Evolutionary conservation across 2,888 invertebrate species (phyloP).

Genomic region (Ectobius pallidus): DNA sequence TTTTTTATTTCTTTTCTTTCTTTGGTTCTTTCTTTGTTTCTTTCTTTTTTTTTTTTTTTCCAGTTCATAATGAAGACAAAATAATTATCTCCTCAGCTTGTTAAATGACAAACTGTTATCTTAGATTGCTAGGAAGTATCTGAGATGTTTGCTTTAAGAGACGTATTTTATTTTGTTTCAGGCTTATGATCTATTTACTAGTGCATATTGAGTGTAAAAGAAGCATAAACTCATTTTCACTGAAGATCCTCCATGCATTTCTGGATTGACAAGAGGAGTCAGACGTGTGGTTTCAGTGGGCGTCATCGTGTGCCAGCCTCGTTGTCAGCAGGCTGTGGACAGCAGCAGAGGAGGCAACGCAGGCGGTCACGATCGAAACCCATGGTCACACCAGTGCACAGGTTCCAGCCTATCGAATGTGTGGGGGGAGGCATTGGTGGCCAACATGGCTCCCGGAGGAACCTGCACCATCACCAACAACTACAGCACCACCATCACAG

Average conservation of each 20-base stretch:
- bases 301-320: slow-evolving; percentile 73
- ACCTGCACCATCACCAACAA: slow-evolving; percentile 27
- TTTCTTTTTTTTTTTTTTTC: too few species aligned
- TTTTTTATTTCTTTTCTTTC: too few species aligned
- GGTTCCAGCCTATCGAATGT: slow-evolving; percentile 42
- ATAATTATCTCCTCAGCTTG: too few species aligned
- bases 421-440: slow-evolving; percentile 37
- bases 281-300: slow-evolving; percentile 75
- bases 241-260: slow-evolving; percentile 70
- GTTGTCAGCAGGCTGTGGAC: slow-evolving; percentile 59
- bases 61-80: too few species aligned
- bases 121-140: too few species aligned
- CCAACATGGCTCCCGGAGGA: slow-evolving; percentile 30
- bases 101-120: too few species aligned
- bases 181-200: background rate
- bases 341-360: slow-evolving; percentile 47
- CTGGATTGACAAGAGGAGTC: slow-evolving; percentile 85
- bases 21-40: too few species aligned
- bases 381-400: slow-evolving; percentile 66
- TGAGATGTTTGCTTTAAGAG: too few species aligned
- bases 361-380: slow-evolving; percentile 62
- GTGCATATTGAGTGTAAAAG: background rate
- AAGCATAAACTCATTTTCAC: background rate
- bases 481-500: slow-evolving; percentile 34
- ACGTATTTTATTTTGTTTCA: too few species aligned